These are phyloP conservation scores for Spilogale gracilis DNA, from an alignment of 2,113 vertebrate species.

Conservation along the genomic window DNA sequence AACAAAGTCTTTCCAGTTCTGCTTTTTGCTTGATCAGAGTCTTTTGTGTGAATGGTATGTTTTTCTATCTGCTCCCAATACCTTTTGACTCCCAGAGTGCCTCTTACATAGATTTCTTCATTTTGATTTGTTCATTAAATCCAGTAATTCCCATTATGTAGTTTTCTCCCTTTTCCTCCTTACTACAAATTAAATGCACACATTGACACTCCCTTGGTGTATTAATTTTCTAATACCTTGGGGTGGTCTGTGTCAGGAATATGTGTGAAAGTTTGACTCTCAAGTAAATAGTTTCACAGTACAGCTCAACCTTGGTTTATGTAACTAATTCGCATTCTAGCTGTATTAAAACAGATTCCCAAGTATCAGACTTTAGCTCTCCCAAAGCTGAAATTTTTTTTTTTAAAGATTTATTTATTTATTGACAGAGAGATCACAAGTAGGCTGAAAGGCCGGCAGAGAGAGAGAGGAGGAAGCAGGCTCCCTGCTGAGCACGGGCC, in stretches of 20 bases:
- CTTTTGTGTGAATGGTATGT: constrained; percentile 35
- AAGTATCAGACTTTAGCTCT: constrained; percentile 43
- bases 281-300: constrained; percentile 32
- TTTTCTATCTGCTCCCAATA: neutral
- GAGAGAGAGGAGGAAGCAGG: too few relatives aligned
- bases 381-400: constrained; percentile 4
- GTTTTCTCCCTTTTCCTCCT: neutral
- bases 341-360: constrained; percentile 50
- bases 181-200: constrained; percentile 44
- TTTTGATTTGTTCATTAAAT: constrained; percentile 52
- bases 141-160: neutral
- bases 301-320: constrained; percentile 1
- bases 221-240: neutral
- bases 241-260: constrained; percentile 1
- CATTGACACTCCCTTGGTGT: neutral
- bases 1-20: neutral
- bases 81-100: neutral
- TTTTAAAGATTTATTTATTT: too few relatives aligned
- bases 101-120: constrained; percentile 4
- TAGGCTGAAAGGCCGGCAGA: too few relatives aligned
- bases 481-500: too few relatives aligned
- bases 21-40: constrained; percentile 49
- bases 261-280: constrained; percentile 30
- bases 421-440: too few relatives aligned
- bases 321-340: constrained; percentile 50